Conservation (phyloP, 2,797 vertebrate species). For the Manis pentadactyla region DNA sequence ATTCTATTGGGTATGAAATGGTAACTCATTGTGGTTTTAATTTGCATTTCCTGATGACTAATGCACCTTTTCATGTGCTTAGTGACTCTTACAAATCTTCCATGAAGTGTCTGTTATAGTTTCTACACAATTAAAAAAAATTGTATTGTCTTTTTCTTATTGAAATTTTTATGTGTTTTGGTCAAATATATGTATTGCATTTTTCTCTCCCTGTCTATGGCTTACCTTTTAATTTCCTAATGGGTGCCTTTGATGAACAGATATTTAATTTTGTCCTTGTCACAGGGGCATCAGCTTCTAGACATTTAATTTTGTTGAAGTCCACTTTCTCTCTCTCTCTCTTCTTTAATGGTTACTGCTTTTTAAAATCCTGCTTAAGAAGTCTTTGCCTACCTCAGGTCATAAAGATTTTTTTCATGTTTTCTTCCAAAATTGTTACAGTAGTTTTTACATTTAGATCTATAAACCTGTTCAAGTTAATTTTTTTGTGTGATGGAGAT, state of each 20-base stretch:
- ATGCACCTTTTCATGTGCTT: background rate
- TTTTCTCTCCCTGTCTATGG: background rate
- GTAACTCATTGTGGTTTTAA: background rate
- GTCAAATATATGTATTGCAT: background rate
- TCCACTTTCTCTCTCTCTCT: background rate
- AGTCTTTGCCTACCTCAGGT: background rate
- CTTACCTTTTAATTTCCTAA: background rate
- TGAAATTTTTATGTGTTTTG: background rate
- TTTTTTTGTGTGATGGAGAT: background rate
- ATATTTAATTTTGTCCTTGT: background rate
- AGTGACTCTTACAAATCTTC: background rate
- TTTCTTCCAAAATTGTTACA: background rate
- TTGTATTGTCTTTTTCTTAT: background rate
- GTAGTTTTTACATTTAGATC: background rate
- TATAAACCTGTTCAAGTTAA: background rate
- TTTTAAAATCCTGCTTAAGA: background rate
- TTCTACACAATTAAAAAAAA: background rate
- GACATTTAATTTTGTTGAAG: background rate
- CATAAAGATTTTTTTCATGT: background rate
- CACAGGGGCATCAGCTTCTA: too few relatives aligned
- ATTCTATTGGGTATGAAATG: background rate
- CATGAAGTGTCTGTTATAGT: background rate
- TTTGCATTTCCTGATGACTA: background rate
- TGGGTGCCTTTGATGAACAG: background rate
- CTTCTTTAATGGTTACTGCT: background rate